Percentiles rank a stretch among this genome's conserved stretches.
phyloP scores from a whole-genome alignment of 2,888 invertebrate species.

The Cheilosia variabilis region DNA sequence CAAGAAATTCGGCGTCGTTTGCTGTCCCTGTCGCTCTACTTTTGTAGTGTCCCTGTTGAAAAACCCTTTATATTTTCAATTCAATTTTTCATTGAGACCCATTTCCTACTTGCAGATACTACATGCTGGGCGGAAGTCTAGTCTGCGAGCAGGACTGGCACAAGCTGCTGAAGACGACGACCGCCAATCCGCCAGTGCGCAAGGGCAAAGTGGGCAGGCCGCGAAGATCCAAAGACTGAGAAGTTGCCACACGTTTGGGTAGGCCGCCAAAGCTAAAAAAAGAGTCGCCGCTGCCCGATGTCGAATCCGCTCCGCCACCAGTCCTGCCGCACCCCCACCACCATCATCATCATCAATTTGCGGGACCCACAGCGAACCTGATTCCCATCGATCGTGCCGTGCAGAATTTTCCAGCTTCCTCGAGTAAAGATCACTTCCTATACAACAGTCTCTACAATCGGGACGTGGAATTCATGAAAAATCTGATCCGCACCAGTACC shows the following conservation, averaged over 20 bases:
- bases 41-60: too few species aligned
- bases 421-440: constrained; percentile 74
- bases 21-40: too few species aligned
- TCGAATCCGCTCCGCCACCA: constrained; percentile 47
- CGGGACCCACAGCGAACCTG: constrained; percentile 36
- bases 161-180: constrained; percentile 90
- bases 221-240: constrained; percentile 93
- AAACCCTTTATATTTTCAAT: too few species aligned
- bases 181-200: constrained; percentile 88
- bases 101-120: constrained; percentile 86
- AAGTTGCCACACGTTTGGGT: constrained; percentile 77
- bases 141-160: constrained; percentile 97
- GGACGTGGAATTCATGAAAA: constrained; percentile 76
- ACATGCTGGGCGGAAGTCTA: constrained; percentile 93
- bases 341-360: constrained; percentile 47
- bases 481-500: constrained; percentile 61
- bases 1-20: too few species aligned
- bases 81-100: too few species aligned
- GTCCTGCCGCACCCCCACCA: constrained; percentile 34
- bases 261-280: constrained; percentile 78
- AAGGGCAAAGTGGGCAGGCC: constrained; percentile 93
- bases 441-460: constrained; percentile 76
- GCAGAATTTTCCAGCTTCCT: constrained; percentile 55
- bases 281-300: constrained; percentile 68
- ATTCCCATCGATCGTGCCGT: constrained; percentile 56